A percentile compares a stretch with the other conserved stretches of the same genome.
Conservation (phyloP, 2,797 vertebrate genomes). For the Synaphobranchus kaupii region DNA sequence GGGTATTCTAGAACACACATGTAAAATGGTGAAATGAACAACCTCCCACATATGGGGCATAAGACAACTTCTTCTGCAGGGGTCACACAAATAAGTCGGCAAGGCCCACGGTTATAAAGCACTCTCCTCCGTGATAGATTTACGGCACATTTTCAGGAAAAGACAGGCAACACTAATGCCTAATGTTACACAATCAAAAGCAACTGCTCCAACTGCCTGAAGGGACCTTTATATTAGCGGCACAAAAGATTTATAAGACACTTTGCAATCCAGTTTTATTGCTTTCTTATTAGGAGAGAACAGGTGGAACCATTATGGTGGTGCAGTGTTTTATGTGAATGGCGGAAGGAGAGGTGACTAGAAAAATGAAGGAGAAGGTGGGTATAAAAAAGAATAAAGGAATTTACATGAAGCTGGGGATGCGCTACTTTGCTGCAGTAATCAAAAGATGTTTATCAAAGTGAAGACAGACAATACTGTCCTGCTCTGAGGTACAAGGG, state of each 20-base stretch:
- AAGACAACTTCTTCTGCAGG: conserved; percentile 23
- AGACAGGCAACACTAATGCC: conserved; percentile 50
- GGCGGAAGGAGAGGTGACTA: conserved; percentile 29
- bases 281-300: conserved; percentile 57
- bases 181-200: conserved; percentile 58
- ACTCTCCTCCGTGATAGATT: conserved; percentile 41
- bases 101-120: conserved; percentile 20
- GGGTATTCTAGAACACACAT: conserved; percentile 20
- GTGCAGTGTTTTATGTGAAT: conserved; percentile 48
- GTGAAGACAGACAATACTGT: conserved; percentile 21
- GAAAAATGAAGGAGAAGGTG: background rate
- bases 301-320: conserved; percentile 50
- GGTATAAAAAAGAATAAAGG: conserved; percentile 31
- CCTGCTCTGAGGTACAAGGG: background rate
- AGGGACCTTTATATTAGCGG: conserved; percentile 60
- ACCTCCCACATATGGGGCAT: conserved; percentile 4
- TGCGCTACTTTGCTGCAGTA: conserved; percentile 41
- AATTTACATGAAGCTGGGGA: conserved; percentile 42
- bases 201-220: conserved; percentile 53
- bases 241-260: conserved; percentile 57
- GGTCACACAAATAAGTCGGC: background rate
- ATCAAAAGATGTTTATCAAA: conserved; percentile 38
- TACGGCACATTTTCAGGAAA: conserved; percentile 47
- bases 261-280: conserved; percentile 61
- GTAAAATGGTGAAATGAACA: background rate